Evolutionary conservation across 1,140 invertebrate genomes (phyloP), one percentile per base, ranked within the genome.

Genomic region (Portunus trituberculatus): DNA sequence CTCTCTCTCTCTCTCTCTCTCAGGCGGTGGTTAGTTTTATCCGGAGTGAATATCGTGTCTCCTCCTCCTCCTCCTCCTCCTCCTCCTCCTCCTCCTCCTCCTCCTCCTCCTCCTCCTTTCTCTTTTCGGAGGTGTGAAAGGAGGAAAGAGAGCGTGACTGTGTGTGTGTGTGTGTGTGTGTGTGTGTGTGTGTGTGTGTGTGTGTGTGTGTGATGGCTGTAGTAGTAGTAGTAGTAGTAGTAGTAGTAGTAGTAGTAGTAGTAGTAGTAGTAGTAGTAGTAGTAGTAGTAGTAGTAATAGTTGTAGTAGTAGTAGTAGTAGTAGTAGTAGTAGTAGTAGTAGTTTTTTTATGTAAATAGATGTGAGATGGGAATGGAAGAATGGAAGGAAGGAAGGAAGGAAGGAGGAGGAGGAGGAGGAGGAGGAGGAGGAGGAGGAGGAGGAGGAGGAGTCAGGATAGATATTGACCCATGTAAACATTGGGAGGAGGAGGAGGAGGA

Each of bases 1-100:
- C 67, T 76, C 67, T n/a, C 67, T n/a, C 67, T 76, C 67, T 76
- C 67, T 76, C 67, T 76, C 67, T 76, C 67, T 76, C 67, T 76
- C 25, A n/a, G n/a, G n/a, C 20, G 67, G n/a, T 25, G 67, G n/a
- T 25, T n/a, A n/a, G 67, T 59, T 59, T 59, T 59, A 20, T 59
- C 10, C 52, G 52, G 52, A 59, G 8, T 59, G 16, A 59, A 39
- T 39, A 39, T 39, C 39, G 39, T 59, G 20, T 8, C 25, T 76
- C 25, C 25, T 76, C 25, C 67, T 76, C 25, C 25, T 76, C 25
- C 25, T n/a, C 20, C 25, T 25, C 25, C 20, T 76, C 67, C n/a
- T 76, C 67, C 67, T 76, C 67, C 67, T 76, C 67, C 67, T 76
- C 67, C 67, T 76, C 67, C n/a, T 76, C 67, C 67, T 76, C 67